Evolutionary conservation across 2,113 vertebrate genomes (phyloP), one percentile per base, ranked within the genome.

Genomic region (Podocnemis expansa): DNA sequence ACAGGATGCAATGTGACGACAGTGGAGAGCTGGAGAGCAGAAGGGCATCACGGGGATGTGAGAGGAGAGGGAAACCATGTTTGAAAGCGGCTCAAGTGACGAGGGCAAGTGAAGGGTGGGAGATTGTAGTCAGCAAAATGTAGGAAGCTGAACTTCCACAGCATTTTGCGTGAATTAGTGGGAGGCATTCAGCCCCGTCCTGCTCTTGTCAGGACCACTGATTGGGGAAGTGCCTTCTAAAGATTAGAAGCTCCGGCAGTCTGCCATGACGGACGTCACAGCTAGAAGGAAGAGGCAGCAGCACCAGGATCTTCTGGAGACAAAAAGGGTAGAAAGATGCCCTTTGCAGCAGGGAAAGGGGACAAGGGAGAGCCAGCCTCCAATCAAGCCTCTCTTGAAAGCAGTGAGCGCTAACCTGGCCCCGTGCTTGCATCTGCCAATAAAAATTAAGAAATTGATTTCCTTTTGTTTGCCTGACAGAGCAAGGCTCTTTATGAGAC

Each of bases 361-460:
- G n/a, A 80, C 0, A 0, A 11, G 41, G 81, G 67, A 92, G 79
- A 85, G n/a, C 24, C 45, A 1, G 85, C 80, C 96, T 95, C 92
- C 84, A 82, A n/a, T 60, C 22, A 19, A 70, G 78, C 76, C 52
- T n/a, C 2, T 14, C 1, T 25, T 0, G 0, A 29, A 86, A 91
- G 86, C 89, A 96, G 95, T 56, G 9, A 51, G 24, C 0, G 0
- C 87, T 84, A 85, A 10, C 89, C 97, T 98, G 97, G 97, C 94
- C 56, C 55, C 0, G 0, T 85, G 96, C 97, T 97, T 82, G 85
- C 12, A 91, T 85, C 96, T 98, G 97, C 94, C 98, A 98, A 98
- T 98, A 98, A 97, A 98, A 98, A 98, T 98, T 98, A 98, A 98
- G 98, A 97, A 98, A 98, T 98, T 97, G 98, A 98, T 98, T 98